Conservation (phyloP, 2,113 vertebrate species). For the Macquaria australasica region DNA sequence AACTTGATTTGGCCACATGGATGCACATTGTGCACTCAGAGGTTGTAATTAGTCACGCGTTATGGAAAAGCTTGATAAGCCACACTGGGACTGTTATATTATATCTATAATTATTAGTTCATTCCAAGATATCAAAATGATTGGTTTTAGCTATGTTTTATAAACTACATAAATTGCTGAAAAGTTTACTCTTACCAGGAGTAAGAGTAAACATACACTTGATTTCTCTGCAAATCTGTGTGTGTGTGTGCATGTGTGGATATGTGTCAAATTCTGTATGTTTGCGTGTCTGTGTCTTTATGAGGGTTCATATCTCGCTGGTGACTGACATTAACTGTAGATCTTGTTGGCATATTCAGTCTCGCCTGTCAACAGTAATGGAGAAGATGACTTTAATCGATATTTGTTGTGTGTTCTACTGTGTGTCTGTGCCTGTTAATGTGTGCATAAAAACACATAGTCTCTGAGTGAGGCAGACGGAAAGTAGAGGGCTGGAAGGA, state of each 20-base stretch:
- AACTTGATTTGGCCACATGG: constrained; percentile 37
- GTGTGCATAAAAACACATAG: constrained; percentile 18
- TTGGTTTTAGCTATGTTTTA: neutral
- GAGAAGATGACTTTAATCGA: constrained; percentile 60
- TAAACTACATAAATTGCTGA: neutral
- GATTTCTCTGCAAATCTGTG: neutral
- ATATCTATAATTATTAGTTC: neutral
- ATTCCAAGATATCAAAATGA: neutral
- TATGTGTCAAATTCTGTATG: neutral
- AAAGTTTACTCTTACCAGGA: neutral
- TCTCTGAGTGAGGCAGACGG: constrained; percentile 4
- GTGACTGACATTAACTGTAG: constrained; percentile 63
- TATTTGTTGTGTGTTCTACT: constrained; percentile 40
- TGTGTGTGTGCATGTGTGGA: neutral
- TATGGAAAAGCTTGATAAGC: constrained; percentile 17
- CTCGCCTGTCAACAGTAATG: constrained; percentile 61
- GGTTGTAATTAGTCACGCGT: constrained; percentile 22
- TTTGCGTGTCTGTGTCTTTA: constrained; percentile 16
- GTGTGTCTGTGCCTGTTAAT: constrained; percentile 36
- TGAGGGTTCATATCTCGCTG: constrained; percentile 40
- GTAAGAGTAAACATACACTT: neutral
- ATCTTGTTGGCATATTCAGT: constrained; percentile 63
- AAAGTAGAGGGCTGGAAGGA: neutral
- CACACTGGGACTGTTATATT: neutral
- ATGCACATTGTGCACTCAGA: constrained; percentile 35